These are phyloP conservation scores for Poecilus cupreus DNA, from an alignment of 2,888 invertebrate species.

Conservation along the genomic window DNA sequence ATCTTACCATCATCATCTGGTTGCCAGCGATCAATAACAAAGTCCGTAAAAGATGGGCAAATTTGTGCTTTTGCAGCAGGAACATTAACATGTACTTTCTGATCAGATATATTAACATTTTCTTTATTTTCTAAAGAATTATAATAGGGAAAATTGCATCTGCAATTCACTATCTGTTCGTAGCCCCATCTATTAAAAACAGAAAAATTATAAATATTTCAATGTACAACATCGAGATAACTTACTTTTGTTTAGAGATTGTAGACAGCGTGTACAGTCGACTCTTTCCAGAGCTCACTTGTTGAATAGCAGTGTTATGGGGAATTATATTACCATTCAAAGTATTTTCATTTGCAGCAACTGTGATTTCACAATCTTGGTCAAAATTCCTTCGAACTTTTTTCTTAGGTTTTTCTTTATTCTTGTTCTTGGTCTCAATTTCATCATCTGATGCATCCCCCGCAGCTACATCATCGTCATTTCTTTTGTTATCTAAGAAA, in stretches of 20 bases:
- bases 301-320: background rate
- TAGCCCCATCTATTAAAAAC: background rate
- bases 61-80: constrained; percentile 68
- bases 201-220: background rate
- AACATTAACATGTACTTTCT: constrained; percentile 12
- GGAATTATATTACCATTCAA: constrained; percentile 61
- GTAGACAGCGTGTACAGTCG: background rate
- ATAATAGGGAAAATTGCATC: constrained; percentile 58
- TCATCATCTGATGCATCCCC: constrained; percentile 62
- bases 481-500: constrained; percentile 50
- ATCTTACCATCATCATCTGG: constrained; percentile 65
- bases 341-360: constrained; percentile 64
- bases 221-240: background rate
- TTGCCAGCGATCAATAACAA: constrained; percentile 67
- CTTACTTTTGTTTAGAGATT: background rate
- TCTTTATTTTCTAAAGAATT: background rate
- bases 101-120: constrained; percentile 57
- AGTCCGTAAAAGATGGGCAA: constrained; percentile 77
- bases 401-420: constrained; percentile 64
- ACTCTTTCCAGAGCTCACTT: constrained; percentile 19
- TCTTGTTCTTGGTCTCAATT: constrained; percentile 60
- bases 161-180: constrained; percentile 39
- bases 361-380: constrained; percentile 62
- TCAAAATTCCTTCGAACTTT: constrained; percentile 60
- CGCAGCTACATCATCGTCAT: constrained; percentile 63